These are phyloP conservation scores for Talpa occidentalis DNA, from an alignment of 2,113 vertebrate species.

Conservation along the genomic window DNA sequence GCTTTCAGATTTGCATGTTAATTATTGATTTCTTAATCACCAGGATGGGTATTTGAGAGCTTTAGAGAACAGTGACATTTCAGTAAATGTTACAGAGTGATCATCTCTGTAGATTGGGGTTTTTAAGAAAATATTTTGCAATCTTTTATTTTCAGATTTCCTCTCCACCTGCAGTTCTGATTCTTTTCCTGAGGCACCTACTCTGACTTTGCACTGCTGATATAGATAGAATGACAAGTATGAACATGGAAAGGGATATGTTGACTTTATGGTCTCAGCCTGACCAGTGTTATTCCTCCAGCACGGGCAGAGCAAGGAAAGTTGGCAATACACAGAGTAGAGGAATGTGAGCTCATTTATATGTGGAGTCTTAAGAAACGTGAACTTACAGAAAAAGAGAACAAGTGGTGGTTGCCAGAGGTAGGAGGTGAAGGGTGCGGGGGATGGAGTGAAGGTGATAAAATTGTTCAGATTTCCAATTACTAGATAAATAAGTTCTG, in stretches of 20 bases:
- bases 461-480: background rate
- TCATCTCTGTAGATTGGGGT: conserved; percentile 63
- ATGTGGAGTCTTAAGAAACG: background rate
- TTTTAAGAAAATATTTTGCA: conserved; percentile 74
- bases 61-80: conserved; percentile 78
- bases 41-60: conserved; percentile 77
- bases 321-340: background rate
- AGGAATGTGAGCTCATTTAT: background rate
- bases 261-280: background rate
- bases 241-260: conserved; percentile 1
- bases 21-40: conserved; percentile 82
- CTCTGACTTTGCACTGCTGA: background rate
- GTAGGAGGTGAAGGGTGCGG: background rate
- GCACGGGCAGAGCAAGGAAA: background rate
- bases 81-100: conserved; percentile 69
- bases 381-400: background rate
- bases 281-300: background rate
- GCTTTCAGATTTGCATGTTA: conserved; percentile 77
- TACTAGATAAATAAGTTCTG: background rate
- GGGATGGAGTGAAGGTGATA: background rate
- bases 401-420: background rate
- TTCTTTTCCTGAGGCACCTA: conserved; percentile 50
- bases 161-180: conserved; percentile 51
- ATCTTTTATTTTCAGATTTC: conserved; percentile 65
- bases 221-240: conserved; percentile 4